Evolutionary conservation across 2,113 vertebrate genomes (phyloP).

Genomic region (Tonatia bakeri): DNA sequence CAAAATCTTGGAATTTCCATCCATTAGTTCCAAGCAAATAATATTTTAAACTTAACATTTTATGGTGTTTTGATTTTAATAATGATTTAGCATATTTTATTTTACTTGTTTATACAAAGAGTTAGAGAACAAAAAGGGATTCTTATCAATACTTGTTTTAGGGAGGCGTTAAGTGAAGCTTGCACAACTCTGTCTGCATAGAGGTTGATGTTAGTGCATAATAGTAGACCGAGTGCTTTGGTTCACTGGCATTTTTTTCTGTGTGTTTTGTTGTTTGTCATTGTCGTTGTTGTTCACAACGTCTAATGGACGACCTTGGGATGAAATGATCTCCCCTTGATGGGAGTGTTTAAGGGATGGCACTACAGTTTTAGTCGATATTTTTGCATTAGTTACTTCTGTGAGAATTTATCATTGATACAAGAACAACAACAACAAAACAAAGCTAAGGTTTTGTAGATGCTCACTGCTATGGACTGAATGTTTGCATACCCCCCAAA

Average conservation of each 20-base stretch:
- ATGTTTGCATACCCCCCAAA: not conserved
- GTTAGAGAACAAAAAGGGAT: not conserved
- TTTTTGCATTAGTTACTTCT: not conserved
- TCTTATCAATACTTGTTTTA: not conserved
- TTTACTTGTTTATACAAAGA: not conserved
- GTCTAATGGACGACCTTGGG: not conserved
- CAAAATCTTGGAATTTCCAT: not conserved
- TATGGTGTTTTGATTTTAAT: not conserved
- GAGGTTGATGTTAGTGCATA: not conserved
- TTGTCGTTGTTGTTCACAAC: not conserved
- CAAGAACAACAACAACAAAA: not conserved
- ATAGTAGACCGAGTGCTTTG: not conserved
- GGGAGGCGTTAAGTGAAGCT: not conserved
- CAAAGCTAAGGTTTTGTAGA: not conserved
- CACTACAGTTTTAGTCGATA: not conserved
- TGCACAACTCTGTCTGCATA: not conserved
- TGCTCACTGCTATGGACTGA: not conserved
- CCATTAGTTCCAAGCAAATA: not conserved
- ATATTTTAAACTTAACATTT: not conserved
- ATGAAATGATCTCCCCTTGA: not conserved
- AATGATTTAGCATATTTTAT: not conserved
- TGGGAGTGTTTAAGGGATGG: not conserved
- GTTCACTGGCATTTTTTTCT: not conserved
- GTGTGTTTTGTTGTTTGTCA: not conserved
- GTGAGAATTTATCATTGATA: not conserved